Base-by-base conservation (phyloP, 2,113 vertebrate genomes). In the Leucopsar rothschildi region DNA sequence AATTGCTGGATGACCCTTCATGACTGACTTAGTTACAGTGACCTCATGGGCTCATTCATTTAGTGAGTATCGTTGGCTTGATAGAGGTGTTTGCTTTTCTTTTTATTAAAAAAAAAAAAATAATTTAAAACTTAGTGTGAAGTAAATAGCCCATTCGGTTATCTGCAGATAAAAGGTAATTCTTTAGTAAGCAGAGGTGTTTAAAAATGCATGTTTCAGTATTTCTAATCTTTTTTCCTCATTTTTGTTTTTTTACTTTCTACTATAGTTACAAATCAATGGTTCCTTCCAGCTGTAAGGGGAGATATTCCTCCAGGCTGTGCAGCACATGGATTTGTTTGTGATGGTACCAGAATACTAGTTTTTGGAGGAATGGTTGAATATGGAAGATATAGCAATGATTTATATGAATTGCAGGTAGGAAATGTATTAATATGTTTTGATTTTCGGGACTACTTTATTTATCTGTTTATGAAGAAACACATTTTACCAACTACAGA, bases 361-460 rank as follows among this genome's bases (percentile, higher is more conserved):
- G 98, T 99, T 37, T 99, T 99, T 93, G 99, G 99, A 52, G 99
- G 99, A 87, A 99, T 99, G 99, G 98, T 99, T 93, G 99, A 99
- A 97, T 99, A 98, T 93, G 99, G 99, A 86, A 99, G 99, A 98
- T 99, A 99, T 95, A 99, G 98, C 84, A 99, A 98, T 97, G 99
- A 98, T 78, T 95, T 99, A 19, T 99, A 99, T 96, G 99, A 99
- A 93, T 97, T 99, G 63, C 99, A 99, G 98, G 99, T 99, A 98
- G 98, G 94, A 78, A 52, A 61, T 73, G 3, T 33, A 21, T 80
- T 17, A 88, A 66, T 39, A 18, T 82, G 27, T 60, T 86, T 79
- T n/a, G 12, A 5, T 70, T 88, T 65, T 55, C 27, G 63, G 40
- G 31, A 37, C 15, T 88, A 21, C 15, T 63, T 40, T 25, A 23